Percentiles rank a stretch among this genome's conserved stretches.
phyloP scores from a whole-genome alignment of 1,140 invertebrate species.

The Oryctes rhinoceros region DNA sequence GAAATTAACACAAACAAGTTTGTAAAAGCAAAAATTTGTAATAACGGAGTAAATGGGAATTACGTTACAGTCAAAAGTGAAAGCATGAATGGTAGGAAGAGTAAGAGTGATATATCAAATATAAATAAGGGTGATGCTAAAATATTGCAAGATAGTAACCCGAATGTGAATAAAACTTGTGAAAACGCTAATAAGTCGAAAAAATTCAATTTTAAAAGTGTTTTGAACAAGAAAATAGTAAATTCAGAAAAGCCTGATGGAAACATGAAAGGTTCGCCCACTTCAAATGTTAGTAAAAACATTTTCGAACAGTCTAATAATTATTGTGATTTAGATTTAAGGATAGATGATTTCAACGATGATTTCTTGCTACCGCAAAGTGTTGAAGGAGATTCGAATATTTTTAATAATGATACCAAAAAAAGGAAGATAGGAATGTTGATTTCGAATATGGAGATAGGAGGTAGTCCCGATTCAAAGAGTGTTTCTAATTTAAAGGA shows the following conservation, averaged over 20 bases:
- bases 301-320: neutral
- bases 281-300: neutral
- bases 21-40: neutral
- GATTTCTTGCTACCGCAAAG: neutral
- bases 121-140: too few species aligned
- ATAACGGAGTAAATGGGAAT: neutral
- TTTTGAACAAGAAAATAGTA: neutral
- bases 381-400: neutral
- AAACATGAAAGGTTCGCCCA: neutral
- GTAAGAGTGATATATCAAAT: too few species aligned
- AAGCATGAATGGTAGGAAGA: neutral
- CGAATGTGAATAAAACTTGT: neutral
- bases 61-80: neutral
- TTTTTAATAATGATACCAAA: neutral
- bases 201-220: conserved; percentile 8
- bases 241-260: neutral
- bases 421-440: neutral
- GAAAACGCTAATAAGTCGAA: neutral
- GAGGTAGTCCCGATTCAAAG: neutral
- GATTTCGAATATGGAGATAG: too few species aligned
- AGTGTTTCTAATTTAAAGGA: neutral
- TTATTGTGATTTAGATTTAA: neutral
- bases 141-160: neutral
- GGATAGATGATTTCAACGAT: neutral
- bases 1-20: neutral